A percentile compares a stretch with the other conserved stretches of the same genome.
Conservation (phyloP, 2,797 vertebrate genomes). For the Phataginus tricuspis region DNA sequence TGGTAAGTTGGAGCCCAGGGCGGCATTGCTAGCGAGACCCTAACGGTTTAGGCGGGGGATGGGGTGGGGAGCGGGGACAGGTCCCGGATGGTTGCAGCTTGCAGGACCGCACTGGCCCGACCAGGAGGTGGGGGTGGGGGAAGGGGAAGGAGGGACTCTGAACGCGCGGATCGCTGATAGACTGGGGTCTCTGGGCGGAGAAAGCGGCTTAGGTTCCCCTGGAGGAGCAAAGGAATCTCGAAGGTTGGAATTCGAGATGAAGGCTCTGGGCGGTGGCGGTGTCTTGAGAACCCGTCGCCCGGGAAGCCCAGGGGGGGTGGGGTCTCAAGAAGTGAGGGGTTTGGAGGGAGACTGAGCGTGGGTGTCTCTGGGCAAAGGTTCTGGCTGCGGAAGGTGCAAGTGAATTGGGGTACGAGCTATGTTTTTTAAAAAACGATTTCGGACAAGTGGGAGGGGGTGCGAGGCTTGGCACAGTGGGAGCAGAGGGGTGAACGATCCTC, state of each 20-base stretch:
- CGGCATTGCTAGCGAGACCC: constrained; percentile 13
- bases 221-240: neutral
- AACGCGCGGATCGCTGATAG: neutral
- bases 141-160: neutral
- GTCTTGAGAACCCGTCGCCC: neutral
- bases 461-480: neutral
- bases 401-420: neutral
- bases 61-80: constrained; percentile 20
- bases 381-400: neutral
- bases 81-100: constrained; percentile 61
- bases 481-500: neutral
- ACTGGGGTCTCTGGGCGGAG: constrained; percentile 45
- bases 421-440: neutral
- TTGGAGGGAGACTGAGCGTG: neutral
- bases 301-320: neutral
- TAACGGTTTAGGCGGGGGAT: neutral
- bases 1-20: constrained; percentile 73
- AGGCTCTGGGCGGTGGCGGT: neutral
- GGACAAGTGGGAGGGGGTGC: constrained; percentile 26
- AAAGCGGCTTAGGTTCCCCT: neutral
- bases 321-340: constrained; percentile 34
- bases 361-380: constrained; percentile 22
- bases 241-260: neutral
- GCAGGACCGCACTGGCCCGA: constrained; percentile 53
- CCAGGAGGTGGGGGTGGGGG: neutral